phyloP scores from a whole-genome alignment of 2,113 vertebrate species.

The Oryzias celebensis region DNA sequence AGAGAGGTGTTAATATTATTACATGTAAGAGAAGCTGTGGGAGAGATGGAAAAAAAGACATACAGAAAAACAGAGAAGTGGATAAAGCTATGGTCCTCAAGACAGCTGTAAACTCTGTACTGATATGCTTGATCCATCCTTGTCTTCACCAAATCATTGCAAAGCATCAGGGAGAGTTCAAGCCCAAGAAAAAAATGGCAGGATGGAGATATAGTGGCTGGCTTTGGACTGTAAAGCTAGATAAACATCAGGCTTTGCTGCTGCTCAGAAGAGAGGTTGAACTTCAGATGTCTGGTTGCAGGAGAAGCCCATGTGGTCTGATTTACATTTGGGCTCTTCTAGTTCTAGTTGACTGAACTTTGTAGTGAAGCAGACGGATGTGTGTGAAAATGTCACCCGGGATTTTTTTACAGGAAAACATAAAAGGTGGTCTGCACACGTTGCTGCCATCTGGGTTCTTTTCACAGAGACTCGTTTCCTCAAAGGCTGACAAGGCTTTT shows the following conservation, averaged over 20 bases:
- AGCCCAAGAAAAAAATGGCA: constrained; percentile 17
- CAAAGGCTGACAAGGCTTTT: constrained; percentile 46
- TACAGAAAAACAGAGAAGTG: constrained; percentile 33
- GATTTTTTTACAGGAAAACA: not conserved
- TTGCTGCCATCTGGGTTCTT: constrained; percentile 66
- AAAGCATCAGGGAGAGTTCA: constrained; percentile 38
- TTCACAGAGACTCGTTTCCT: constrained; percentile 60
- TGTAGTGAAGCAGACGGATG: constrained; percentile 27
- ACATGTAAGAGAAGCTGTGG: constrained; percentile 37
- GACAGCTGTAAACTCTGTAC: constrained; percentile 45
- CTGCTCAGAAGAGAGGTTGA: constrained; percentile 30
- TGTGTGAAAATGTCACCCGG: constrained; percentile 8
- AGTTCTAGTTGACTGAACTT: constrained; percentile 1
- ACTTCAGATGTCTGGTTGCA: constrained; percentile 39
- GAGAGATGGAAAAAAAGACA: constrained; percentile 19
- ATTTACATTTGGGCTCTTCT: not conserved
- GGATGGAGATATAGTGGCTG: constrained; percentile 21
- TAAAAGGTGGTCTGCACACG: not conserved
- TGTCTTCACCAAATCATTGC: constrained; percentile 60
- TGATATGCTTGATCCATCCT: constrained; percentile 47
- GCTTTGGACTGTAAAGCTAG: constrained; percentile 32
- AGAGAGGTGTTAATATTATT: constrained; percentile 66
- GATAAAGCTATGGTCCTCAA: constrained; percentile 47
- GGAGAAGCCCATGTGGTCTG: constrained; percentile 19
- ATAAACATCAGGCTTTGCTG: constrained; percentile 54